Percentiles rank a stretch among this genome's conserved stretches.
Evolutionary conservation across 92 coral and sea anemone genomes (phyloP).

Genomic region (Chrysogorgia sp.): DNA sequence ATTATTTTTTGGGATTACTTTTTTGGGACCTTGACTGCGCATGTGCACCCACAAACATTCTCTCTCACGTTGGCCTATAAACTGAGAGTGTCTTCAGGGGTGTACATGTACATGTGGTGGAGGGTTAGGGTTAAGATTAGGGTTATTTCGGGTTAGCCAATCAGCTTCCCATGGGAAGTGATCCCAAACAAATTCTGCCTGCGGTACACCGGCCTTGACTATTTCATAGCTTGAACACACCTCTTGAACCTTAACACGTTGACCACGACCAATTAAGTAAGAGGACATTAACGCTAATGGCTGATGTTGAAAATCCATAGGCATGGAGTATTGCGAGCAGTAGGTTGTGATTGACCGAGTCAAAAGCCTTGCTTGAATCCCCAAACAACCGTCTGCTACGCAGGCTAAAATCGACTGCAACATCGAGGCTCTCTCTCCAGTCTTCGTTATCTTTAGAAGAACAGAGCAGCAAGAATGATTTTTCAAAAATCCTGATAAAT

Average conservation of each 20-base stretch:
- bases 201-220: conserved; percentile 38
- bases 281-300: conserved; percentile 39
- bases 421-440: conserved; percentile 42
- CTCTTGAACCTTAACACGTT: conserved; percentile 38
- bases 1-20: too few relatives aligned
- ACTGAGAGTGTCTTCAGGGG: too few relatives aligned
- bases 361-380: conserved; percentile 50
- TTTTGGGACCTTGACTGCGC: too few relatives aligned
- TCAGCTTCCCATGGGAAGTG: too few relatives aligned
- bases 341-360: conserved; percentile 34
- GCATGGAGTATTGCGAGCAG: conserved; percentile 44
- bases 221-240: conserved; percentile 26
- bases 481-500: conserved; percentile 56
- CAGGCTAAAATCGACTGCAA: conserved; percentile 47
- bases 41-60: too few relatives aligned
- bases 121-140: too few relatives aligned
- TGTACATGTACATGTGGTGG: too few relatives aligned
- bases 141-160: too few relatives aligned
- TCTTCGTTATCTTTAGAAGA: conserved; percentile 57
- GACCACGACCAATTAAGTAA: conserved; percentile 32
- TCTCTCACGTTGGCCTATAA: too few relatives aligned
- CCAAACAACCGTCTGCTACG: too few relatives aligned
- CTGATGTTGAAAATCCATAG: conserved; percentile 47
- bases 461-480: conserved; percentile 53
- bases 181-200: too few relatives aligned